A percentile compares a stretch with the other conserved stretches of the same genome.
Conservation (phyloP, 64 coral and sea anemone genomes). For the Catalaphyllia jardinei region DNA sequence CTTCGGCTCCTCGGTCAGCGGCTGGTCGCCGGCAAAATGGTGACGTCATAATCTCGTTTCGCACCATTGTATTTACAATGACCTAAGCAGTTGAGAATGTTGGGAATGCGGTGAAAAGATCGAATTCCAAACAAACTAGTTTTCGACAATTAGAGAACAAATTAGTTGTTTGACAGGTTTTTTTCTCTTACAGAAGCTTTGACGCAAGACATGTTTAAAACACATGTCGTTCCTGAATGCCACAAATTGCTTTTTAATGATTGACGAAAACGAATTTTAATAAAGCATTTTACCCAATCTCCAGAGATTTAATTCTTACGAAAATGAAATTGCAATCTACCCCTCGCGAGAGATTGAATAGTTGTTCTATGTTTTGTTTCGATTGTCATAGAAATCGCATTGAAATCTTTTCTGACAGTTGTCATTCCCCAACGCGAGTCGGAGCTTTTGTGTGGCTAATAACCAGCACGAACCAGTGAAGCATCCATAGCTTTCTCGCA, state of each 20-base stretch:
- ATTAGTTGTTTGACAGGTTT: not conserved
- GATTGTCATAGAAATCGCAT: not conserved
- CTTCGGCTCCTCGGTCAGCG: too few relatives aligned
- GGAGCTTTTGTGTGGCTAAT: not conserved
- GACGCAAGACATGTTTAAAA: not conserved
- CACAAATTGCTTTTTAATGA: not conserved
- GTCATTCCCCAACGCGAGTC: not conserved
- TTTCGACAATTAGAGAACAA: not conserved
- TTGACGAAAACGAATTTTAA: not conserved
- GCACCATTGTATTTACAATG: not conserved
- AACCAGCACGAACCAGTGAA: too few relatives aligned
- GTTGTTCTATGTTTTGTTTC: not conserved
- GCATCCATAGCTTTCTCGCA: too few relatives aligned
- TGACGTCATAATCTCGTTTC: not conserved
- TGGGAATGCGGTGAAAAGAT: not conserved
- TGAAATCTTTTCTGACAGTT: not conserved
- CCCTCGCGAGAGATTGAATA: not conserved
- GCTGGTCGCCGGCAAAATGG: not conserved
- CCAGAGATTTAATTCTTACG: not conserved
- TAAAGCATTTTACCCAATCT: not conserved
- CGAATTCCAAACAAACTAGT: constrained; percentile 19
- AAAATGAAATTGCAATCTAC: not conserved
- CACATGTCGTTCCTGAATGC: not conserved
- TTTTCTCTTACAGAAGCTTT: not conserved
- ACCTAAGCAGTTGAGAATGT: not conserved